A percentile compares a stretch with the other conserved stretches of the same genome.
Conservation (phyloP, 2,888 invertebrate genomes). For the Mycalesis mineus region DNA sequence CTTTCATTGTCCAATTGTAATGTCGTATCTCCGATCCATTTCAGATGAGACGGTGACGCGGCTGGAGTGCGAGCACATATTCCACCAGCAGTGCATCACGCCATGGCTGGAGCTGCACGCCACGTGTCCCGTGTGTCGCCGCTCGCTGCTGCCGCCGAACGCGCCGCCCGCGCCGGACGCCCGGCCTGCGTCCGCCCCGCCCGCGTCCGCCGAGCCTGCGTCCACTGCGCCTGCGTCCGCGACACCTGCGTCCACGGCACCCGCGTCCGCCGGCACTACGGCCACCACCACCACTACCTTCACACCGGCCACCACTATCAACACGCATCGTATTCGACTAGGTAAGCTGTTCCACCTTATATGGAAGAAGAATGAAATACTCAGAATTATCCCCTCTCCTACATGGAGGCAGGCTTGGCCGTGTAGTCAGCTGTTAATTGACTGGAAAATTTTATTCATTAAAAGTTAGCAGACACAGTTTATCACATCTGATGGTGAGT, state of each 20-base stretch:
- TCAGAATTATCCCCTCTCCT: too few species aligned
- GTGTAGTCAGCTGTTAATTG: too few species aligned
- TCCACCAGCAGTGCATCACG: slow-evolving; percentile 94
- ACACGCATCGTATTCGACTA: slow-evolving; percentile 3
- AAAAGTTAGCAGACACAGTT: too few species aligned
- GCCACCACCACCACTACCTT: background rate
- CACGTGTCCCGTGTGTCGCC: slow-evolving; percentile 96
- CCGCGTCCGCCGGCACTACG: background rate
- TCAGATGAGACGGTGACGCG: slow-evolving; percentile 85
- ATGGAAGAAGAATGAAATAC: too few species aligned
- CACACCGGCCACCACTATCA: background rate
- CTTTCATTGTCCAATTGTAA: too few species aligned
- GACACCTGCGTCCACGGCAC: slow-evolving; percentile 4
- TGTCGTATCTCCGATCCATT: slow-evolving; percentile 26
- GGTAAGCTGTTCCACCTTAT: background rate
- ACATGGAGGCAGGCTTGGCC: too few species aligned
- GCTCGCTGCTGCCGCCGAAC: slow-evolving; percentile 48
- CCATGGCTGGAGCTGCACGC: slow-evolving; percentile 98
- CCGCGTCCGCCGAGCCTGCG: slow-evolving; percentile 20
- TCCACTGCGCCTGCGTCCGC: slow-evolving; percentile 18
- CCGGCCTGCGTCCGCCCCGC: slow-evolving; percentile 17
- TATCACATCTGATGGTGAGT: too few species aligned
- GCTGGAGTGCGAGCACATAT: slow-evolving; percentile 92
- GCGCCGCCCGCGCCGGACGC: slow-evolving; percentile 21
- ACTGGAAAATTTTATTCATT: too few species aligned